Percentiles rank a stretch among this genome's conserved stretches.
phyloP scores from a whole-genome alignment of 2,888 invertebrate genomes.

The Machimus rusticus region DNA sequence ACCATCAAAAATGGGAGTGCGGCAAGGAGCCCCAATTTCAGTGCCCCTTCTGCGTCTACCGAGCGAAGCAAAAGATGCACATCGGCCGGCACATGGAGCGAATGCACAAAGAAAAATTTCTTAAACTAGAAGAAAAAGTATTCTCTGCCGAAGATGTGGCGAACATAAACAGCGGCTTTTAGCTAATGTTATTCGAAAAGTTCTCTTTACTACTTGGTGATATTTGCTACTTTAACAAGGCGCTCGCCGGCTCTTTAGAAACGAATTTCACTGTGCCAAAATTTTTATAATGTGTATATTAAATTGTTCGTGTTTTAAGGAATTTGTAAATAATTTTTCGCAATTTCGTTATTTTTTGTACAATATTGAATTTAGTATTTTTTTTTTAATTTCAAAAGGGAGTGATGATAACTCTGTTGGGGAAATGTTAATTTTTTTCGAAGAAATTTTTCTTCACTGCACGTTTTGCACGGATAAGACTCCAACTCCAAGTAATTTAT shows the following conservation, averaged over 20 bases:
- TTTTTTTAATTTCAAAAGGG: neutral
- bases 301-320: neutral
- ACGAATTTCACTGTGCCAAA: constrained; percentile 34
- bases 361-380: neutral
- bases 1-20: constrained; percentile 87
- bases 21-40: constrained; percentile 85
- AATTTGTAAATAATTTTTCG: neutral
- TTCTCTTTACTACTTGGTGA: neutral
- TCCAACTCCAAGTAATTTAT: neutral
- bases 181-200: neutral
- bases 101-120: constrained; percentile 76
- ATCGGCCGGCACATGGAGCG: constrained; percentile 83
- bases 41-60: constrained; percentile 83
- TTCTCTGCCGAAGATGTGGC: constrained; percentile 48
- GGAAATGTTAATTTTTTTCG: neutral
- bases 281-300: constrained; percentile 8
- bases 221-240: constrained; percentile 11
- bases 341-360: neutral
- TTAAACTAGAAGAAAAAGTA: constrained; percentile 59
- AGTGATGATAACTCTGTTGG: neutral
- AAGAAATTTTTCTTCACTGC: neutral
- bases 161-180: constrained; percentile 47
- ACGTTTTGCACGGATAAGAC: neutral
- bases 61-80: constrained; percentile 86
- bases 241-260: constrained; percentile 12